These are phyloP conservation scores for Semaprochilodus insignis DNA, from an alignment of 2,797 vertebrate genomes.

Conservation along the genomic window DNA sequence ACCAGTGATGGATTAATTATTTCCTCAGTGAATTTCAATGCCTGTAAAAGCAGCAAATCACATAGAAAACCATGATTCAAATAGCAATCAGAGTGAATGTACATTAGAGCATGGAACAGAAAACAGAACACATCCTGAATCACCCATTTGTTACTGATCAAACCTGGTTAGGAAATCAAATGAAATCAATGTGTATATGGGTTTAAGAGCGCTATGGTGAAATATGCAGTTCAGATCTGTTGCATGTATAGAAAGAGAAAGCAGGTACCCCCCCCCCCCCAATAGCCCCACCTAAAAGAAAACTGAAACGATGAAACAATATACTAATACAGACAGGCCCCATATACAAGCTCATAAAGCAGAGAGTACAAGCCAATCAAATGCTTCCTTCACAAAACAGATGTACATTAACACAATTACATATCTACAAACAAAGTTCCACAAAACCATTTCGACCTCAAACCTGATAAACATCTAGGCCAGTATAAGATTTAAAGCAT, in stretches of 20 bases:
- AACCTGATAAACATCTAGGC: no score
- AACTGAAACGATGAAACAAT: not conserved
- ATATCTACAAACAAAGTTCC: no score
- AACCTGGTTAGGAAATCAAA: not conserved
- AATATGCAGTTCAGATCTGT: not conserved
- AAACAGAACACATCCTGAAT: not conserved
- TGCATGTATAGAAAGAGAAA: not conserved
- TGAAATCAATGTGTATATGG: not conserved
- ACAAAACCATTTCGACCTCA: no score
- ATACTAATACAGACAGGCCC: not conserved
- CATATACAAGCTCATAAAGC: not conserved
- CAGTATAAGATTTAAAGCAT: no score
- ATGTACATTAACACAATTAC: no score
- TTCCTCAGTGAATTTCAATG: not conserved
- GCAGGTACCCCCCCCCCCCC: no score
- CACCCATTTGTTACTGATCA: not conserved
- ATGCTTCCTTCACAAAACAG: no score
- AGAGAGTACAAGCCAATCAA: no score
- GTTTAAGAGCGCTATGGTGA: not conserved
- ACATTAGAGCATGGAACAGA: not conserved
- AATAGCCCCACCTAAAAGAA: not conserved
- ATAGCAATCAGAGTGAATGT: not conserved
- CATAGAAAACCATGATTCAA: not conserved
- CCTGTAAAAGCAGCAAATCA: not conserved
- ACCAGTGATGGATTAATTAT: not conserved